These are phyloP conservation scores for Neosalanx taihuensis DNA, from an alignment of 2,797 vertebrate species.

Conservation along the genomic window DNA sequence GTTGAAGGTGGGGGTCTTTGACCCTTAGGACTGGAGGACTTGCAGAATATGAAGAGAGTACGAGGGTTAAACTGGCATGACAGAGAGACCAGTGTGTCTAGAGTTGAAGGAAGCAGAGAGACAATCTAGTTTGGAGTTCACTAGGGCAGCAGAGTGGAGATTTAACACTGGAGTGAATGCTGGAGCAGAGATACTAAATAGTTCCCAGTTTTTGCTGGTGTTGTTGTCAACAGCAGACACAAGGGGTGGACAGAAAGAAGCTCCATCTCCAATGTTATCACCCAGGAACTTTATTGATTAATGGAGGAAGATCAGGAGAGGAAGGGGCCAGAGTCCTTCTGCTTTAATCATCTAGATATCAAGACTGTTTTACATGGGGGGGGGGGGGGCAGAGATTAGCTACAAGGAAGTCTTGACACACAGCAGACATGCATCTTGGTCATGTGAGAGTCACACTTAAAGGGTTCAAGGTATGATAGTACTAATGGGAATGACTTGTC, in stretches of 20 bases:
- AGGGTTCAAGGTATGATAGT: background rate
- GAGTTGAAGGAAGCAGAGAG: too few relatives aligned
- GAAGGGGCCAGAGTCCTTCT: constrained; percentile 14
- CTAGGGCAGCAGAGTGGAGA: too few relatives aligned
- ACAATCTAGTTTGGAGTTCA: too few relatives aligned
- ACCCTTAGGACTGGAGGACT: too few relatives aligned
- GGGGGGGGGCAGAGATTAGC: background rate
- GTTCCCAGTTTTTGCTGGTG: background rate
- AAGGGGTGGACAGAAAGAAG: constrained; percentile 5
- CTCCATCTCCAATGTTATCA: constrained; percentile 42
- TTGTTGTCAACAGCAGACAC: too few relatives aligned
- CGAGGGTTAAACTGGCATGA: too few relatives aligned
- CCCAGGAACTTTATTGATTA: constrained; percentile 45
- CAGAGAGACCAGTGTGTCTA: too few relatives aligned
- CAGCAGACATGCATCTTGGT: background rate
- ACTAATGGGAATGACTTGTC: background rate
- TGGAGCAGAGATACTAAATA: background rate
- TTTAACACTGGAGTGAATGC: background rate
- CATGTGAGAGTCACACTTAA: background rate
- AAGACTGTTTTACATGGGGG: background rate
- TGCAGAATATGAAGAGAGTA: too few relatives aligned
- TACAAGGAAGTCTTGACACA: background rate
- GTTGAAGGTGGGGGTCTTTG: too few relatives aligned
- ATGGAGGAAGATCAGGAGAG: constrained; percentile 24
- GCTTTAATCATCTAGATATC: constrained; percentile 20